Percentiles rank a stretch among this genome's conserved stretches.
These are phyloP conservation scores for Bagarius yarrelli DNA, from an alignment of 2,113 vertebrate species.

Conservation along the genomic window DNA sequence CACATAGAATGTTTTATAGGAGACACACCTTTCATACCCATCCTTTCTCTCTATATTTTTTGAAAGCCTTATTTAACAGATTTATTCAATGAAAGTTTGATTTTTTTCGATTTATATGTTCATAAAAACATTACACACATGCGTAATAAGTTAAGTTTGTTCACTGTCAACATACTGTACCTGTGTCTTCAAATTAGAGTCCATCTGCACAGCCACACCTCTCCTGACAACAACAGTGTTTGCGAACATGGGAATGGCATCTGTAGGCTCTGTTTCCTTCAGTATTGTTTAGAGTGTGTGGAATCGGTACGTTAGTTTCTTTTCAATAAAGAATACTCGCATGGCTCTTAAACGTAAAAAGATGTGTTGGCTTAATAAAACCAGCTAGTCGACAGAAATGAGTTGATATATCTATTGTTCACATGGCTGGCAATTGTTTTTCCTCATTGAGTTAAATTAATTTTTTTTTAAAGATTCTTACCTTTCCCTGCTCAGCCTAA, in stretches of 20 bases:
- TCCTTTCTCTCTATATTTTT: too few relatives aligned
- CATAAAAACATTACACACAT: too few relatives aligned
- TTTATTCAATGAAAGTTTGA: too few relatives aligned
- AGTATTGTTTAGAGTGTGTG: neutral
- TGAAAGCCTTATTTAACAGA: too few relatives aligned
- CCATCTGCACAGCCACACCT: neutral
- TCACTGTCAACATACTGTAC: neutral
- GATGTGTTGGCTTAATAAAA: neutral
- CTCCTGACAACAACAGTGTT: neutral
- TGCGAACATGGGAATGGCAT: neutral
- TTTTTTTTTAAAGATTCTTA: constrained; percentile 66
- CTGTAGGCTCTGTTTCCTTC: neutral
- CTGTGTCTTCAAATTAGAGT: neutral
- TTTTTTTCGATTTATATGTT: too few relatives aligned
- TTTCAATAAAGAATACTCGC: neutral
- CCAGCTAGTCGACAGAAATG: neutral
- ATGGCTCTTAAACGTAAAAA: neutral
- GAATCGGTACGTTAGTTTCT: neutral
- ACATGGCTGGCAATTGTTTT: neutral
- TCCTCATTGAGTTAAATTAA: constrained; percentile 69
- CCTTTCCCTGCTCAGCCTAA: constrained; percentile 67
- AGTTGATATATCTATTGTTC: neutral
- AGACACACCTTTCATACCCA: neutral
- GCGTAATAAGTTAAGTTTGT: neutral
- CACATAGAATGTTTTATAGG: neutral